These are phyloP conservation scores for Pachyrhynchus sulphureomaculatus DNA, from an alignment of 1,140 invertebrate genomes.

Conservation along the genomic window DNA sequence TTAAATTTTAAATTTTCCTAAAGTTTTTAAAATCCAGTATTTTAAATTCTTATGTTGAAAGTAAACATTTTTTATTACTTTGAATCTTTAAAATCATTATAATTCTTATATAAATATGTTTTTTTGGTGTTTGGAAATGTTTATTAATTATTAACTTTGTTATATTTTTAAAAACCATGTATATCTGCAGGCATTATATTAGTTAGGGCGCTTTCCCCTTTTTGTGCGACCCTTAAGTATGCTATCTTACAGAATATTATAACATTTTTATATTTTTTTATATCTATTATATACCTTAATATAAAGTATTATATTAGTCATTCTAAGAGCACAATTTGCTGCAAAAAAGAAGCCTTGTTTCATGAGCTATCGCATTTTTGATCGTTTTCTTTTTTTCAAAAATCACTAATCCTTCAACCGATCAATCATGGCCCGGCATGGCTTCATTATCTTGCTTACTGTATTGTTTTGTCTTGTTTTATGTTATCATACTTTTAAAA, in stretches of 20 bases:
- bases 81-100: slow-evolving; percentile 15
- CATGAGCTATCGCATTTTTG: neutral
- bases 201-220: slow-evolving; percentile 37
- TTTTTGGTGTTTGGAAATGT: slow-evolving; percentile 36
- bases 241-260: neutral
- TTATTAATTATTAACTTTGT: slow-evolving; percentile 26
- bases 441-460: neutral
- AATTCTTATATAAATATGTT: slow-evolving; percentile 28
- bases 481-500: too few relatives aligned
- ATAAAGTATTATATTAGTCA: neutral
- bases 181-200: slow-evolving; percentile 43
- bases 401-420: neutral
- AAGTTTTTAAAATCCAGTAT: slow-evolving; percentile 19
- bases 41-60: neutral
- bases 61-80: neutral
- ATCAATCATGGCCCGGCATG: neutral
- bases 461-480: too few relatives aligned
- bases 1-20: slow-evolving; percentile 11
- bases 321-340: neutral
- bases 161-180: slow-evolving; percentile 45
- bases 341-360: slow-evolving; percentile 14
- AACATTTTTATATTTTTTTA: neutral
- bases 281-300: neutral
- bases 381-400: neutral
- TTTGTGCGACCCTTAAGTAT: slow-evolving; percentile 17